Evolutionary conservation across 37 sponge, comb jelly and placozoan genomes (phyloP).

Genomic region (Halichondria panicea): DNA sequence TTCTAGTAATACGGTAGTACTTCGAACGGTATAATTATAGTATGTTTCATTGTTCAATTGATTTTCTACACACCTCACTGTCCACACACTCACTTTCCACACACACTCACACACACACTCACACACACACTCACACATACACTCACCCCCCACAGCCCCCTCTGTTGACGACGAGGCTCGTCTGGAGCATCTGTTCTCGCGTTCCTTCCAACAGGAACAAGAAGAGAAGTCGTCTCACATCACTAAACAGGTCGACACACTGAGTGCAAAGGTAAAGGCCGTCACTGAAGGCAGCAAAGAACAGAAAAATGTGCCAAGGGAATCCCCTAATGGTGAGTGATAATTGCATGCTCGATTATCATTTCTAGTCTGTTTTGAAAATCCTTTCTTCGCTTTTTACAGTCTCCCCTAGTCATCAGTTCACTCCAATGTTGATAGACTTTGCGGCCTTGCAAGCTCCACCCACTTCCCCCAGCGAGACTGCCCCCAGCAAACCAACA

Average conservation of each 20-base stretch:
- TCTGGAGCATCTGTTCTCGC: neutral
- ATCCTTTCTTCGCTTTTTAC: no score
- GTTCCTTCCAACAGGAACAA: slow-evolving; percentile 4
- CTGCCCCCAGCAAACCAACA: neutral
- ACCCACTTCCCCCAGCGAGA: neutral
- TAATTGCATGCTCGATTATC: no score
- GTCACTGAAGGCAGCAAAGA: neutral
- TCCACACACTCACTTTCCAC: slow-evolving; percentile 3
- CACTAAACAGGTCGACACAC: neutral
- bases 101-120: neutral
- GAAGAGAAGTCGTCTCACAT: neutral
- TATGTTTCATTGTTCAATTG: no score
- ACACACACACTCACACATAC: neutral
- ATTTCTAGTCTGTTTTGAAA: no score
- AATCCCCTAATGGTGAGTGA: neutral
- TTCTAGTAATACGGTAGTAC: no score
- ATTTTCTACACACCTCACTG: neutral
- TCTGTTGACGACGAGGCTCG: slow-evolving; percentile 4
- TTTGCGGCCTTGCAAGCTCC: neutral
- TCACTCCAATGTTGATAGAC: slow-evolving; percentile 18
- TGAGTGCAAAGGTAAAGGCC: neutral
- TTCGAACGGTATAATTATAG: no score
- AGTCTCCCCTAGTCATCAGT: neutral
- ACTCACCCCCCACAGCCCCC: neutral
- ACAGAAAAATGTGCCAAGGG: neutral